Base-by-base conservation (phyloP, 2,888 invertebrate genomes). In the Hoplodrina ambigua region DNA sequence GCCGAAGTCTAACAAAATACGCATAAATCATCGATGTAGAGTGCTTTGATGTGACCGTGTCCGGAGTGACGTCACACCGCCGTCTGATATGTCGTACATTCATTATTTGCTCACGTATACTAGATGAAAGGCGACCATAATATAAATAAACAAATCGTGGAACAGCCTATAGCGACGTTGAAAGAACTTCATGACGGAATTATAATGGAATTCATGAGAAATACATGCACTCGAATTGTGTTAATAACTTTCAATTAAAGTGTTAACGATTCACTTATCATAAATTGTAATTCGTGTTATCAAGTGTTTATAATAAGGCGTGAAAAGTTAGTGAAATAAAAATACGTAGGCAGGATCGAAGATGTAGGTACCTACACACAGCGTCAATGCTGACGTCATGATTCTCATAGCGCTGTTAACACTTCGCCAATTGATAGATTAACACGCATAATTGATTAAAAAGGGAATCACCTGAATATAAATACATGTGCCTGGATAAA, bases 71-170 rank as follows among this genome's bases (percentile, higher is more conserved):
- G 95, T 94, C 94, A 88, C 86, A 81, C 79, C 73, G 86, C 85
- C 88, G 87, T 83, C 88, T 91, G 90, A 92, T 93, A 93, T 93
- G 94, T 93, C 91, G 87, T 94, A 93, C 94, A 94, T 93, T 94
- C 92, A 92, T 94, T 94, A 95, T 95, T 95, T 93, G 90, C 93
- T 94, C 94, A 95, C 94, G 93, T 94, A 93, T 90, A 91, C 84
- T 92, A 94, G 95, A 95, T 95, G 95, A 95, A 95, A 95, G 94
- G 93, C 91, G 90, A 87, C 89, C 91, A 93, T 89, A 94, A 92
- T 91, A 95, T 93, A 95, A 95, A 95, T 94, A 95, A 94, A 95
- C 93, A 92, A 92, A 93, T 92, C 88, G 91, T 92, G 91, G 90
- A 88, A 89, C 87, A 85, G 86, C 86, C 90, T 90, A 88, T 85